phyloP scores from a whole-genome alignment of 2,113 vertebrate genomes.

The Gymnobelideus leadbeateri region DNA sequence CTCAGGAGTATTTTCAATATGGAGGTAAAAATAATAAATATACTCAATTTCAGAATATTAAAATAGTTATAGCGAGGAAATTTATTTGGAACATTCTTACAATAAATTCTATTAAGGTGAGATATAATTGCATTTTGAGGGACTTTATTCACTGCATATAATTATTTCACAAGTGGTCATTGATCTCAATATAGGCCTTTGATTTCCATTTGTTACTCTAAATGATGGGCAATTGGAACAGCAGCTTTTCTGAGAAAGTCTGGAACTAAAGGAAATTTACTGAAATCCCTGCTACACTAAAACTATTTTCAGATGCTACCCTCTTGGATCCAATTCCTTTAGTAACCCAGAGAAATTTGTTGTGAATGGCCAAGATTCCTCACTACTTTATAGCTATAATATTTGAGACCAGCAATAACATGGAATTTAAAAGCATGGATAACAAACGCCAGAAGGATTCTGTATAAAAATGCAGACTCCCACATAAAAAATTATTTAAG shows the following conservation, averaged over 20 bases:
- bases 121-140: constrained; percentile 61
- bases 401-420: constrained; percentile 35
- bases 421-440: constrained; percentile 25
- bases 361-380: constrained; percentile 35
- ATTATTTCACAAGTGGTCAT: constrained; percentile 62
- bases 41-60: constrained; percentile 43
- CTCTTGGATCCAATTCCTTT: constrained; percentile 41
- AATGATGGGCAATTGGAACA: constrained; percentile 5
- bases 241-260: constrained; percentile 22
- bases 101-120: constrained; percentile 54
- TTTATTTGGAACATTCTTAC: constrained; percentile 57
- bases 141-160: constrained; percentile 44
- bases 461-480: constrained; percentile 20
- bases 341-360: constrained; percentile 28
- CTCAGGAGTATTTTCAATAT: constrained; percentile 19
- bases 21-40: constrained; percentile 36
- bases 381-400: constrained; percentile 51
- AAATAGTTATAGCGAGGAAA: constrained; percentile 43
- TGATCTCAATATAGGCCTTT: constrained; percentile 50
- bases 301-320: constrained; percentile 34
- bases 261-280: constrained; percentile 40
- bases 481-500: constrained; percentile 21
- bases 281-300: constrained; percentile 33
- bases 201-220: constrained; percentile 51
- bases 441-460: constrained; percentile 34